These are phyloP conservation scores for Plecotus auritus DNA, from an alignment of 2,113 vertebrate species.

Conservation along the genomic window DNA sequence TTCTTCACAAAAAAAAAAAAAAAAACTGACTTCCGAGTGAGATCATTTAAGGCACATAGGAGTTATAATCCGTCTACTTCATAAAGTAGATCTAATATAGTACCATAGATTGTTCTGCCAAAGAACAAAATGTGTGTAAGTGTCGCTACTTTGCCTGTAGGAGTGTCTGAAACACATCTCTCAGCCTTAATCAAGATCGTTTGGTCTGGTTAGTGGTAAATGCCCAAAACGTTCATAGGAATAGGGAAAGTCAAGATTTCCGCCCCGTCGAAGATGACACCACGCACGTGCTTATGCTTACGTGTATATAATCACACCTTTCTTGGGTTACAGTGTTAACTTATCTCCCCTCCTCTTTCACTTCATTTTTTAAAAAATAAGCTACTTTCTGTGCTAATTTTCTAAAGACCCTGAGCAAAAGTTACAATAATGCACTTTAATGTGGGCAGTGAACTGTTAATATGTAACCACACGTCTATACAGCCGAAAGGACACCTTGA, in stretches of 20 bases:
- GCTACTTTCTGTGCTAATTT: constrained; percentile 91
- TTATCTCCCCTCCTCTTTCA: constrained; percentile 82
- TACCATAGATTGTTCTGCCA: constrained; percentile 96
- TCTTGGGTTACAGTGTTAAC: constrained; percentile 88
- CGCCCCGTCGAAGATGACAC: constrained; percentile 85
- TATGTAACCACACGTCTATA: constrained; percentile 88
- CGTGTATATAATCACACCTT: constrained; percentile 86
- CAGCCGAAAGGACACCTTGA: constrained; percentile 63
- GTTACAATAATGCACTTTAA: constrained; percentile 97
- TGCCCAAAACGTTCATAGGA: constrained; percentile 91
- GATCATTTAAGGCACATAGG: constrained; percentile 99
- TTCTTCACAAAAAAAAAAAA: constrained; percentile 66
- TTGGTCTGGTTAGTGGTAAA: constrained; percentile 99
- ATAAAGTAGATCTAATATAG: constrained; percentile 93
- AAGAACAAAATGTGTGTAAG: constrained; percentile 96
- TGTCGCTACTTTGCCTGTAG: constrained; percentile 93
- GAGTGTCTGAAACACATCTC: constrained; percentile 88
- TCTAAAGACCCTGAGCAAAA: constrained; percentile 98
- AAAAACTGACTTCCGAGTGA: constrained; percentile 99
- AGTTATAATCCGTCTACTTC: constrained; percentile 95
- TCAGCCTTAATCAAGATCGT: constrained; percentile 92
- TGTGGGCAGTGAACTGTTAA: constrained; percentile 92
- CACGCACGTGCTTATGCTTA: constrained; percentile 86
- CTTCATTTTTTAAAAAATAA: constrained; percentile 82
- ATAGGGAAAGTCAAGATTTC: constrained; percentile 89